Percentiles rank a stretch among this genome's conserved stretches.
Evolutionary conservation across 2,888 invertebrate genomes (phyloP).

Genomic region (Trissolcus japonicus): DNA sequence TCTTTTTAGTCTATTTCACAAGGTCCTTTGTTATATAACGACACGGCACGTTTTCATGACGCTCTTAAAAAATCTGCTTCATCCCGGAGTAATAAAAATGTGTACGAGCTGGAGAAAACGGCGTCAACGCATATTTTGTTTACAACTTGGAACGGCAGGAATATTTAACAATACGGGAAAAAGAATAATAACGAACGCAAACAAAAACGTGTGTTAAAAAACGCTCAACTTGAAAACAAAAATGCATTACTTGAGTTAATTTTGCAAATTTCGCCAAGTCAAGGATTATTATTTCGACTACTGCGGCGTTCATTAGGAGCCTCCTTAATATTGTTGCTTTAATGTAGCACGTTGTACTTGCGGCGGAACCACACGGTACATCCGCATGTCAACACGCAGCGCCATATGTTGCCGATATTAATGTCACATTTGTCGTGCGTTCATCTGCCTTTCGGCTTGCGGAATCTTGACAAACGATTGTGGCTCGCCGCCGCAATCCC

Average conservation of each 20-base stretch:
- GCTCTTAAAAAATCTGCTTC: no score
- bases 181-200: no score
- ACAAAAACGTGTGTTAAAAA: not conserved
- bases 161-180: no score
- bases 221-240: not conserved
- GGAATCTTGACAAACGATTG: slow-evolving; percentile 54
- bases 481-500: slow-evolving; percentile 40
- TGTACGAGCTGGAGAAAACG: no score
- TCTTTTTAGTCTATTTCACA: slow-evolving; percentile 24
- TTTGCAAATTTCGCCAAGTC: slow-evolving; percentile 1
- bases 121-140: no score
- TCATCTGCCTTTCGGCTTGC: slow-evolving; percentile 33
- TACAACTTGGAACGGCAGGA: no score
- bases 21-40: slow-evolving; percentile 17
- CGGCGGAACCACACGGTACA: slow-evolving; percentile 40
- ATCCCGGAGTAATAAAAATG: no score
- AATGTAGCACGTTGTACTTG: slow-evolving; percentile 47
- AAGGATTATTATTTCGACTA: slow-evolving; percentile 25
- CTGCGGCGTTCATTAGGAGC: slow-evolving; percentile 14
- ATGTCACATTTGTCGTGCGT: slow-evolving; percentile 49
- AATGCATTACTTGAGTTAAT: not conserved
- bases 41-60: slow-evolving; percentile 17
- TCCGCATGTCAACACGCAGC: slow-evolving; percentile 56
- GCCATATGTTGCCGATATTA: slow-evolving; percentile 56
- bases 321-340: slow-evolving; percentile 49